Evolutionary conservation across 2,113 vertebrate species (phyloP).

Genomic region (Channa argus): DNA sequence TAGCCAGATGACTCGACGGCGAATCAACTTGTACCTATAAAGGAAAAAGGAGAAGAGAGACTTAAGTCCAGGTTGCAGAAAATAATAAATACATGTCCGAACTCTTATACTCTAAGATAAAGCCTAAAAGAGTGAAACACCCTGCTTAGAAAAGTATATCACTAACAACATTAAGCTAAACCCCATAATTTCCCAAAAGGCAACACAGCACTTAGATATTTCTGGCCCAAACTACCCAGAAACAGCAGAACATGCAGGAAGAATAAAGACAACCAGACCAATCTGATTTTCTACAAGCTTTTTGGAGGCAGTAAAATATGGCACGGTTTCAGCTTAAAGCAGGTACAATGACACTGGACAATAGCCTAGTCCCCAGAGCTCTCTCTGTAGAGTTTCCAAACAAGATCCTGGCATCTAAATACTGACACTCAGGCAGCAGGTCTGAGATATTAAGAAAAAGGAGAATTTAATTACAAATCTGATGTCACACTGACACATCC

Average conservation of each 20-base stretch:
- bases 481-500: neutral
- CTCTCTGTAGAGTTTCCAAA: slow-evolving; percentile 19
- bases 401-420: slow-evolving; percentile 22
- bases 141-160: neutral
- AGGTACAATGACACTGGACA: slow-evolving; percentile 2
- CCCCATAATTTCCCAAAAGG: slow-evolving; percentile 32
- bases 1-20: slow-evolving; percentile 95
- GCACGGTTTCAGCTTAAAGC: slow-evolving; percentile 13
- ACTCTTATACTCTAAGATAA: neutral
- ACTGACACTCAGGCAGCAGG: slow-evolving; percentile 2
- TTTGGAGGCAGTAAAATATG: slow-evolving; percentile 8
- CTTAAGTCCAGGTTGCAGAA: neutral
- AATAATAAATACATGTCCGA: neutral
- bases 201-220: slow-evolving; percentile 1
- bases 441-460: neutral
- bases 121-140: neutral
- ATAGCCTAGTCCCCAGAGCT: slow-evolving; percentile 21
- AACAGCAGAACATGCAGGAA: slow-evolving; percentile 4
- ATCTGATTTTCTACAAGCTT: slow-evolving; percentile 8
- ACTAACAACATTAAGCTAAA: slow-evolving; percentile 13
- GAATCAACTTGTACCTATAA: slow-evolving; percentile 93
- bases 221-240: slow-evolving; percentile 5
- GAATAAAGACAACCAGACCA: slow-evolving; percentile 15
- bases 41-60: slow-evolving; percentile 2
- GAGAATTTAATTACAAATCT: slow-evolving; percentile 17